Conservation (phyloP, 2,888 invertebrate species). For the Polyommatus iphigenia region DNA sequence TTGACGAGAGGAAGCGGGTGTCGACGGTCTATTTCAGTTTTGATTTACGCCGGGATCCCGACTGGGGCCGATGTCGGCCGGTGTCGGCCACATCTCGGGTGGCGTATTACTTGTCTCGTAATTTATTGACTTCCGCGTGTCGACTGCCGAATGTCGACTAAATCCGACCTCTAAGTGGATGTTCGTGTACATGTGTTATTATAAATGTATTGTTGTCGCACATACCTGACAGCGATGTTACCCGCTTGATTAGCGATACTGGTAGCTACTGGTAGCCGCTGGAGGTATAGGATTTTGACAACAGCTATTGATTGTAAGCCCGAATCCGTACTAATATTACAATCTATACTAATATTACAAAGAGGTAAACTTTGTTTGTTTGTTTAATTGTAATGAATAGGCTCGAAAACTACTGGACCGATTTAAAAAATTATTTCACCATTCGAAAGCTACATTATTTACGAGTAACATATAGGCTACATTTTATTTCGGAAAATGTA, state of each 20-base stretch:
- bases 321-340: neutral
- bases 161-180: constrained; percentile 40
- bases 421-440: no score
- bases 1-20: constrained; percentile 68
- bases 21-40: constrained; percentile 68
- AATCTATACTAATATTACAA: no score
- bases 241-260: neutral
- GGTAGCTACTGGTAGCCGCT: neutral
- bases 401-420: no score
- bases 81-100: constrained; percentile 50
- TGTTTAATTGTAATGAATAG: no score
- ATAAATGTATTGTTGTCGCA: constrained; percentile 40
- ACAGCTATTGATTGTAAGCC: neutral
- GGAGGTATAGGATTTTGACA: neutral
- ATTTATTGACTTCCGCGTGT: constrained; percentile 60
- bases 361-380: no score
- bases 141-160: constrained; percentile 25
- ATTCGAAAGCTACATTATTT: no score
- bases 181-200: constrained; percentile 48
- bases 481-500: no score
- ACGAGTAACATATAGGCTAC: no score
- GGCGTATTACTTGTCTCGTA: constrained; percentile 64
- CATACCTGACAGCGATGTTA: neutral
- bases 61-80: constrained; percentile 46
- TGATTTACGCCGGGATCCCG: constrained; percentile 60